Evolutionary conservation across 1,140 invertebrate genomes (phyloP).

Genomic region (Micrasema longulum): DNA sequence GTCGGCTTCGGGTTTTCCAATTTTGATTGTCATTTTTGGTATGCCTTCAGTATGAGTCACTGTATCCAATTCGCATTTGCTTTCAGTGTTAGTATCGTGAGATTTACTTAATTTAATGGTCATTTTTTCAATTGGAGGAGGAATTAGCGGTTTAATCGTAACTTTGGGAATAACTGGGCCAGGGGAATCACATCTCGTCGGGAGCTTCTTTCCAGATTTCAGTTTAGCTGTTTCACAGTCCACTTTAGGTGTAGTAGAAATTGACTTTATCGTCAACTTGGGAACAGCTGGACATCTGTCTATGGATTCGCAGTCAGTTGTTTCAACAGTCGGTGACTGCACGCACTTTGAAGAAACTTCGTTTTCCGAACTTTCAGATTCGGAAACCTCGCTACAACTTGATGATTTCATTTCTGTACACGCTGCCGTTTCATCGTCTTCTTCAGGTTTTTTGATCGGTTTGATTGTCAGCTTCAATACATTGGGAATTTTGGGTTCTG

Average conservation of each 20-base stretch:
- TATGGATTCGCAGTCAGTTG: constrained; percentile 58
- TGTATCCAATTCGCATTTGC: constrained; percentile 19
- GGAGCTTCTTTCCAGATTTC: constrained; percentile 23
- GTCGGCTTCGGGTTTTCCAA: constrained; percentile 57
- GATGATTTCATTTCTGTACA: constrained; percentile 57
- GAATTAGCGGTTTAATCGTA: constrained; percentile 45
- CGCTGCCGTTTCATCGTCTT: constrained; percentile 62
- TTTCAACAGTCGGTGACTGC: constrained; percentile 63
- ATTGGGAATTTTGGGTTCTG: constrained; percentile 55
- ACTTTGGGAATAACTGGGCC: constrained; percentile 27
- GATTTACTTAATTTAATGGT: constrained; percentile 48
- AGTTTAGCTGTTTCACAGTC: constrained; percentile 18
- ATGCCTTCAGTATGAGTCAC: constrained; percentile 48
- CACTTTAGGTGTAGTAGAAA: constrained; percentile 34
- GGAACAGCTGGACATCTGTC: constrained; percentile 37
- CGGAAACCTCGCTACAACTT: constrained; percentile 67
- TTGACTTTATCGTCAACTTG: constrained; percentile 44
- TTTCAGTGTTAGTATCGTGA: constrained; percentile 35
- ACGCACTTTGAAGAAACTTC: constrained; percentile 59
- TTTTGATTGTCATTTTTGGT: constrained; percentile 65
- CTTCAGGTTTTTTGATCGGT: constrained; percentile 61
- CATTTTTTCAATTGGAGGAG: constrained; percentile 51
- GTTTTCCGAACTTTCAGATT: constrained; percentile 67
- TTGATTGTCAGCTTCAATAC: constrained; percentile 66
- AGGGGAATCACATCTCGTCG: neutral